Evolutionary conservation across 2,113 vertebrate species (phyloP).

Genomic region (Silurus meridionalis): DNA sequence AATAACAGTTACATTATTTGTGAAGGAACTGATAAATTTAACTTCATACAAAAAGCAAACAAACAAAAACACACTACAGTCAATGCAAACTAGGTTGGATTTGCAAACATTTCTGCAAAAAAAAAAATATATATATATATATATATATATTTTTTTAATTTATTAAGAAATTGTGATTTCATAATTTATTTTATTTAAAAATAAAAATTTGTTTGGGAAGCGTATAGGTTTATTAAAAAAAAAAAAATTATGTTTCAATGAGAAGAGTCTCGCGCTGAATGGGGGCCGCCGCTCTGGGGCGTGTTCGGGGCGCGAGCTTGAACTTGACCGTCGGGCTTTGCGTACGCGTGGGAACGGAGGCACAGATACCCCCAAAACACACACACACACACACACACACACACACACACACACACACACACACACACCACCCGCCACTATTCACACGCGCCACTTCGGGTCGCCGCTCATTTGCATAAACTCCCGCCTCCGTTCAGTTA

Average conservation of each 20-base stretch:
- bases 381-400: no score
- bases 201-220: no score
- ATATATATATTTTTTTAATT: no score
- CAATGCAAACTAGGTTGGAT: neutral
- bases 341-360: slow-evolving; percentile 67
- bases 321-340: slow-evolving; percentile 75
- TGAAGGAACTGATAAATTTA: neutral
- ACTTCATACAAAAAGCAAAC: neutral
- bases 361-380: slow-evolving; percentile 1
- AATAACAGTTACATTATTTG: neutral
- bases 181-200: neutral
- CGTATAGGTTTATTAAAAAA: no score
- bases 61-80: neutral
- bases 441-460: slow-evolving; percentile 69
- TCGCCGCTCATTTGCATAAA: slow-evolving; percentile 76
- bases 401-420: no score
- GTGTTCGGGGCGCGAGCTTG: slow-evolving; percentile 71
- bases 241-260: neutral
- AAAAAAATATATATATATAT: neutral
- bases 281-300: slow-evolving; percentile 27
- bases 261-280: neutral
- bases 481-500: slow-evolving; percentile 70
- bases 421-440: slow-evolving; percentile 50
- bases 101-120: neutral
- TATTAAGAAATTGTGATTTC: neutral